Evolutionary conservation across 2,888 invertebrate species (phyloP), one percentile per base, ranked within the genome.

Genomic region (Hipparchia sbordonii): DNA sequence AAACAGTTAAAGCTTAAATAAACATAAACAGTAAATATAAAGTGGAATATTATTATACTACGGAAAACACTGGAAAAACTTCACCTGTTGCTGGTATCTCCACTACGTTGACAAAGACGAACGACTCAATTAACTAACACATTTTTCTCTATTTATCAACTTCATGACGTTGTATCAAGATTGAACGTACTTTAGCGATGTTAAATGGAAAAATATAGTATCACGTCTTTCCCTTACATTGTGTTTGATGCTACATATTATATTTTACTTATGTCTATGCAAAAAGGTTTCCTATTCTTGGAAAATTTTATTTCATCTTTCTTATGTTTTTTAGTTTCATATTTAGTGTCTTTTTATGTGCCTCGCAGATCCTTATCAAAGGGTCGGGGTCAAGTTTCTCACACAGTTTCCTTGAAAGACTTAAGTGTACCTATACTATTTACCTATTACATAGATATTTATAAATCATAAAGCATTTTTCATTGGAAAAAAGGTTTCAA

Each of bases 81-180:
- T 52, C 51, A 67, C 52, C 61, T 67, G 54, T 59, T 72, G 61
- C 69, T 61, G 39, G 51, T 69, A 54, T 61, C 60, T 69, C 54
- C 52, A 52, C 45, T 54, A n/a, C 69, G 69, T 69, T 69, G 69
- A 75, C 68, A 68, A 71, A 65, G 75, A 75, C 69, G 72, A 72
- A 75, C 70, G 71, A 59, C 68, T 69, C 70, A 75, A 73, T 73
- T 73, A 73, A 73, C 70, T 73, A 67, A 73, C 75, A 73, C 75
- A 76, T 76, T 75, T 76, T 75, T 71, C 72, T 76, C 77, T 74
- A 71, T 73, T 73, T 77, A 74, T 76, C 78, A 75, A 73, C 75
- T 73, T 73, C 75, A 69, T 67, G 70, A 67, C 68, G 63, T 51
- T 33, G 56, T 72, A 73, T 71, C 62, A 75, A 67, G 66, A 73